Percentiles rank a stretch among this genome's conserved stretches.
These are phyloP conservation scores for Esox lucius DNA, from an alignment of 2,797 vertebrate genomes.

Conservation along the genomic window DNA sequence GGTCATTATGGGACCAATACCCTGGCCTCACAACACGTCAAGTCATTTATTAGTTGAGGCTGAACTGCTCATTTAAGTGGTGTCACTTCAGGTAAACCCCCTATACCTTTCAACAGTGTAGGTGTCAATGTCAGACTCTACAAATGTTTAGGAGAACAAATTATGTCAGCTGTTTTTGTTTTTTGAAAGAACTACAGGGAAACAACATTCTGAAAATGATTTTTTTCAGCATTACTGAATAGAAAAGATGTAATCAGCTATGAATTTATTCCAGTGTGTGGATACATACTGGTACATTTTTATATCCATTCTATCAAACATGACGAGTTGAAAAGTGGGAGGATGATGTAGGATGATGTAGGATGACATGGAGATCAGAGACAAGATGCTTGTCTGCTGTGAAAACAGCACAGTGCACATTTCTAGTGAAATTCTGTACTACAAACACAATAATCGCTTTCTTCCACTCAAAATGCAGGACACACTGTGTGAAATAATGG, in stretches of 20 bases:
- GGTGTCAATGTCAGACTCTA: not conserved
- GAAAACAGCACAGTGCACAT: not conserved
- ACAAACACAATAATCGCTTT: not conserved
- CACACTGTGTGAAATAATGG: not conserved
- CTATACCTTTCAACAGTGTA: not conserved
- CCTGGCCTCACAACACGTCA: too few species aligned
- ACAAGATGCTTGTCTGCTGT: constrained; percentile 10
- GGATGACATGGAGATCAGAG: not conserved
- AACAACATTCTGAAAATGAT: not conserved
- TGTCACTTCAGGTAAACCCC: too few species aligned
- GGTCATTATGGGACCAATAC: too few species aligned
- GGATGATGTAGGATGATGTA: not conserved
- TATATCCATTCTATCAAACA: not conserved
- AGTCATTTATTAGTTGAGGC: not conserved
- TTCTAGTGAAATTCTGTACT: not conserved
- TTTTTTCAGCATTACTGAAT: not conserved
- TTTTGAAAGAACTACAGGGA: not conserved
- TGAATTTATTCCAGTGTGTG: not conserved
- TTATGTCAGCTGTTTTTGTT: not conserved
- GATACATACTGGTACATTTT: not conserved
- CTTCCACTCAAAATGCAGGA: not conserved
- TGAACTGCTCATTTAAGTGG: not conserved
- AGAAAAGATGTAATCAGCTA: not conserved
- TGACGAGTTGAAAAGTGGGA: not conserved
- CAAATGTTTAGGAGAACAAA: not conserved